A percentile compares a stretch with the other conserved stretches of the same genome.
Evolutionary conservation across 1,140 invertebrate genomes (phyloP).

Genomic region (Diplogasteroides magnus): DNA sequence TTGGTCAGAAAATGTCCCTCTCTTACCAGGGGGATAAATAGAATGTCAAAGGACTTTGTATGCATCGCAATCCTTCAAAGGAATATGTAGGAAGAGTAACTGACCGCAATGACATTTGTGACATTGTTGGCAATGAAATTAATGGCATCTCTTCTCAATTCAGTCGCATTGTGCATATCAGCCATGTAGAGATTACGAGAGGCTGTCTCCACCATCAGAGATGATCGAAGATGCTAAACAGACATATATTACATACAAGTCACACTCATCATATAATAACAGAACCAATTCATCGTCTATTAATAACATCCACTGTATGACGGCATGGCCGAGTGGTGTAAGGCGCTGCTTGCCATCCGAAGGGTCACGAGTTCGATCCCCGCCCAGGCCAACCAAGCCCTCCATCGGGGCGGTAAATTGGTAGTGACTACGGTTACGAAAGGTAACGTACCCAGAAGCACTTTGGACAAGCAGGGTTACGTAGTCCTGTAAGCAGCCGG

Average conservation of each 20-base stretch:
- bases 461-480: no score
- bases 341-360: no score
- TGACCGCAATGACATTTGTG: slow-evolving; percentile 34
- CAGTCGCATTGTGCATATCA: slow-evolving; percentile 47
- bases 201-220: slow-evolving; percentile 43
- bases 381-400: no score
- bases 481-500: no score
- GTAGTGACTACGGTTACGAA: no score
- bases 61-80: neutral
- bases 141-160: slow-evolving; percentile 49
- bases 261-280: no score
- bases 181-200: slow-evolving; percentile 44
- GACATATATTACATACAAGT: no score
- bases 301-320: neutral
- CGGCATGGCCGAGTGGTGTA: no score
- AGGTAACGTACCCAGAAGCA: no score
- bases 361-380: no score
- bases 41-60: neutral
- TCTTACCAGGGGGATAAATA: neutral
- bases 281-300: neutral
- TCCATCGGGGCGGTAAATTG: neutral
- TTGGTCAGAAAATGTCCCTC: neutral
- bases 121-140: slow-evolving; percentile 43
- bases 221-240: slow-evolving; percentile 36
- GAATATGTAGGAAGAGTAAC: no score